These are phyloP conservation scores for Solenodon paradoxus DNA, from an alignment of 2,113 vertebrate species.

Conservation along the genomic window DNA sequence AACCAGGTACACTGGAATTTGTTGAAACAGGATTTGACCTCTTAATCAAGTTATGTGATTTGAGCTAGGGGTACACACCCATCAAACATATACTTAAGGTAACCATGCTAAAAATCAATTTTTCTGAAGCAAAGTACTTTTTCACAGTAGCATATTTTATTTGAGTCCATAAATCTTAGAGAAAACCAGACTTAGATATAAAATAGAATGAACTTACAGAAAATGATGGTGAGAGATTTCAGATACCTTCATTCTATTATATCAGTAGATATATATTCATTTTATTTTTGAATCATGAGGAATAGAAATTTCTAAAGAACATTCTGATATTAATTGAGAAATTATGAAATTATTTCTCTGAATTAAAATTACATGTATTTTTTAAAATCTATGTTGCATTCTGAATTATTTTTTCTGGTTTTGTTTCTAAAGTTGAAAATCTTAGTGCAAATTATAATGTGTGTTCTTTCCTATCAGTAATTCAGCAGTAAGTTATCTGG, in stretches of 20 bases:
- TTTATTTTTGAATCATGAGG: slow-evolving; percentile 18
- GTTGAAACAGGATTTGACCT: slow-evolving; percentile 9
- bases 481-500: not conserved
- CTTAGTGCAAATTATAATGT: not conserved
- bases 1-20: slow-evolving; percentile 16
- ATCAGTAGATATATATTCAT: no score
- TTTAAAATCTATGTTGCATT: not conserved
- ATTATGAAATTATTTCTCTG: not conserved
- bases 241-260: slow-evolving; percentile 1
- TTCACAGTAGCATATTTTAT: slow-evolving; percentile 12
- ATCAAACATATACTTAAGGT: not conserved
- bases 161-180: not conserved
- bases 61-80: not conserved
- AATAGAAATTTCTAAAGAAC: slow-evolving; percentile 38
- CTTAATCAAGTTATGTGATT: not conserved
- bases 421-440: slow-evolving; percentile 1
- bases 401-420: slow-evolving; percentile 25
- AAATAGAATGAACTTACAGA: not conserved
- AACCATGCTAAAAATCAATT: not conserved
- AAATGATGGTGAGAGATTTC: slow-evolving; percentile 10
- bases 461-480: not conserved
- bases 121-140: not conserved
- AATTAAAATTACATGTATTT: not conserved
- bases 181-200: slow-evolving; percentile 8
- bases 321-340: slow-evolving; percentile 16